phyloP scores from a whole-genome alignment of 2,888 invertebrate genomes.

The Chrysina gloriosa region DNA sequence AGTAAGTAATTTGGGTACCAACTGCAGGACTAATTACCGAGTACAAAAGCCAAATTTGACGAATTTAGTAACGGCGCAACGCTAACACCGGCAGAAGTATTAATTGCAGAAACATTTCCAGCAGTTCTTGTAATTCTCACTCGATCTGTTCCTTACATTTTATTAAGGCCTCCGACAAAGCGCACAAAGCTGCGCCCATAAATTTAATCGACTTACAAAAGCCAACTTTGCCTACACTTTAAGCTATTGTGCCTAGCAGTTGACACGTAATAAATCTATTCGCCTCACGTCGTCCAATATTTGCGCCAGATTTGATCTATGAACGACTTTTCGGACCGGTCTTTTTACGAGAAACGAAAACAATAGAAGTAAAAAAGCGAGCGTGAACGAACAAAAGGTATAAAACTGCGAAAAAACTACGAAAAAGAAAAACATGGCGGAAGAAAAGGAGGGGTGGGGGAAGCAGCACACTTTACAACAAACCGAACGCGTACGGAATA shows the following conservation, averaged over 20 bases:
- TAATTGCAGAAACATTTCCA: too few relatives aligned
- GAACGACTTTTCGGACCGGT: not conserved
- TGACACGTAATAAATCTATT: conserved; percentile 16
- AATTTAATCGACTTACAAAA: conserved; percentile 9
- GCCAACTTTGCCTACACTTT: not conserved
- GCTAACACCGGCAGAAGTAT: too few relatives aligned
- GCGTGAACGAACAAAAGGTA: too few relatives aligned
- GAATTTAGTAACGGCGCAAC: too few relatives aligned
- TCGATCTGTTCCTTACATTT: too few relatives aligned
- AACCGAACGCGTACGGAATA: not conserved
- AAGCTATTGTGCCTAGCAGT: conserved; percentile 10
- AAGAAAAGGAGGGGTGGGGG: not conserved
- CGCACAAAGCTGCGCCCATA: not conserved
- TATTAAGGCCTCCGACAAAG: conserved; percentile 1
- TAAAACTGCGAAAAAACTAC: not conserved
- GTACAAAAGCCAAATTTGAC: too few relatives aligned
- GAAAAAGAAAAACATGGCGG: too few relatives aligned
- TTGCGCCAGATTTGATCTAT: conserved; percentile 22
- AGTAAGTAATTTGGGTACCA: too few relatives aligned
- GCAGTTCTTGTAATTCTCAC: too few relatives aligned
- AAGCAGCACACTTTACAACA: conserved; percentile 4
- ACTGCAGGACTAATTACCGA: too few relatives aligned
- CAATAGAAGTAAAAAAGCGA: too few relatives aligned
- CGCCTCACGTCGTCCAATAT: conserved; percentile 10
- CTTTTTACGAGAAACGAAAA: not conserved